Percentiles rank a stretch among this genome's conserved stretches.
These are phyloP conservation scores for Pristionchus pacificus DNA, from an alignment of 1,140 invertebrate genomes.

Conservation along the genomic window DNA sequence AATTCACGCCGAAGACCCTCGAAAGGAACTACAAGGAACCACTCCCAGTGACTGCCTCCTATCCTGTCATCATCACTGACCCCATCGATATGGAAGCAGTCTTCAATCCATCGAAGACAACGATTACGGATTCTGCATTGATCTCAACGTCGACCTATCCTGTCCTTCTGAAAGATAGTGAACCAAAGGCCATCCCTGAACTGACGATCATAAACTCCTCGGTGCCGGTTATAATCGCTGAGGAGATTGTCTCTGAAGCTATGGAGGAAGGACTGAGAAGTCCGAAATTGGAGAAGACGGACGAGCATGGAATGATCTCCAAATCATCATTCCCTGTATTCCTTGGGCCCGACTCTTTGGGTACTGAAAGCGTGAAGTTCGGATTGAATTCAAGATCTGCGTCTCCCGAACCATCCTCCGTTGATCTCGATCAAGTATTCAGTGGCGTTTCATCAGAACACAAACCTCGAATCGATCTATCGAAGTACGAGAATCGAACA, in stretches of 20 bases:
- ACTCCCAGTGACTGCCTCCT: no score
- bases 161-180: no score
- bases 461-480: background rate
- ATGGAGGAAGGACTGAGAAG: no score
- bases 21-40: background rate
- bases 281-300: no score
- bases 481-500: background rate
- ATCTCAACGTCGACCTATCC: no score
- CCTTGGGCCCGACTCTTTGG: background rate
- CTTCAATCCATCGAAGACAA: background rate
- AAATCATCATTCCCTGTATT: background rate
- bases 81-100: background rate
- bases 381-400: background rate
- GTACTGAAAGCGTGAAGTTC: background rate
- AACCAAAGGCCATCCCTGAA: no score
- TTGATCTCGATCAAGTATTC: background rate
- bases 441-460: background rate
- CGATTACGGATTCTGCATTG: no score
- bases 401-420: background rate
- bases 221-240: no score
- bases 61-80: no score
- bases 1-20: background rate
- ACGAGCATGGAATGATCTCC: background rate
- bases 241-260: no score
- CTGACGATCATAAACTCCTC: no score